These are phyloP conservation scores for Drosophila sucinea DNA, from an alignment of 1,140 invertebrate species.

Conservation along the genomic window DNA sequence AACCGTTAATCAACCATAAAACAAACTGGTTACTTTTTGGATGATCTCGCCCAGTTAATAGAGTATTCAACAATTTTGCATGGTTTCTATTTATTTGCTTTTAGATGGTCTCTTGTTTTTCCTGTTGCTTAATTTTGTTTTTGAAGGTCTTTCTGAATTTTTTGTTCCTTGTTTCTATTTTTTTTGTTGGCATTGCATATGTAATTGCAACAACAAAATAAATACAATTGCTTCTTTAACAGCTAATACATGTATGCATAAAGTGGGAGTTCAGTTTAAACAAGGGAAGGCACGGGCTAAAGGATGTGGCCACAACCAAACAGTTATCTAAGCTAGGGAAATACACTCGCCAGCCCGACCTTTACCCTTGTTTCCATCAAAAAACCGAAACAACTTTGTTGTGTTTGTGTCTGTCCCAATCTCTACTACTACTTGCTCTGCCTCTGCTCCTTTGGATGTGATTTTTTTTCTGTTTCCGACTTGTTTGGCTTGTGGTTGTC, in stretches of 20 bases:
- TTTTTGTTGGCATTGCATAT: conserved; percentile 60
- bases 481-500: conserved; percentile 70
- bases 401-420: conserved; percentile 25
- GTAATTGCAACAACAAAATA: conserved; percentile 54
- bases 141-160: conserved; percentile 10
- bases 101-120: neutral
- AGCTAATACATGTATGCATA: conserved; percentile 50
- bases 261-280: neutral
- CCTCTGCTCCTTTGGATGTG: conserved; percentile 38
- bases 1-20: no score
- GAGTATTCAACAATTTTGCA: neutral
- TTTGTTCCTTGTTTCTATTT: conserved; percentile 31
- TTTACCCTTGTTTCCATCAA: neutral
- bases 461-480: conserved; percentile 64
- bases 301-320: conserved; percentile 28
- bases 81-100: neutral
- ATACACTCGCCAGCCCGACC: neutral
- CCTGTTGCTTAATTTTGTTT: conserved; percentile 22
- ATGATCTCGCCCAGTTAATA: no score
- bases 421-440: neutral
- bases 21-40: no score
- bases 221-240: conserved; percentile 45
- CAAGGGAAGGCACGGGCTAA: neutral
- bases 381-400: conserved; percentile 64
- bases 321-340: conserved; percentile 40